Evolutionary conservation across 2,888 invertebrate species (phyloP), one percentile per base, ranked within the genome.

Genomic region (Dascillus cervinus): DNA sequence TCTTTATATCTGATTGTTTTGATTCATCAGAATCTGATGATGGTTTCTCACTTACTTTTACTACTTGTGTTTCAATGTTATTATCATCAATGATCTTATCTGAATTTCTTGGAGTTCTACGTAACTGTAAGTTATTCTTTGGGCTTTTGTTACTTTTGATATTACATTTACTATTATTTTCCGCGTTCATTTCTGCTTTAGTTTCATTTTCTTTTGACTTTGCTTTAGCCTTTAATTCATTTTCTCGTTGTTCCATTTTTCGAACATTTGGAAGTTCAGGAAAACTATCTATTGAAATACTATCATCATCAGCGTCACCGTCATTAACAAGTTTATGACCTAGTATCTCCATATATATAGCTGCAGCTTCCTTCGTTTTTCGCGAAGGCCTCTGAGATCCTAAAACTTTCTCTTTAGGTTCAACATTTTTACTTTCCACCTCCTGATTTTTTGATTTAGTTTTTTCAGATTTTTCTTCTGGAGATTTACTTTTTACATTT

Each of bases 311-410:
- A 12, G 73, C 69, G 34, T 73, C 71, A 27, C 74, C 75, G 13
- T 75, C 75, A 43, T 74, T 69, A 11, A 76, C 74, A 28, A 82
- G 63, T 54, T 80, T 80, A 45, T 79, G 75, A 3, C 79, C 79
- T 26, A 83, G 67, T 41, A 82, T 73, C 51, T 82, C 82, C 77
- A 83, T 78, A 44, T 80, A 82, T 31, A 81, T 72, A 4, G 81
- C 73, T 2, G 82, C 82, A 12, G 81, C 81, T 61, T 82, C 81
- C 58, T 83, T 84, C 1, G 82, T 82, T 59, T 81, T 82, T 17
- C 83, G 67, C 5, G 75, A 70, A 0, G 79, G 80, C 21, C 81
- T 56, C 36, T 57, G 55, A 10, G 33, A 21, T 41, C 31, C 34
- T 43, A 44, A 6, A 4, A 8, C 5, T 17, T 17, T 8, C 8